Base-by-base conservation (phyloP, 2,113 vertebrate species). In the Periophthalmodon schlosseri region DNA sequence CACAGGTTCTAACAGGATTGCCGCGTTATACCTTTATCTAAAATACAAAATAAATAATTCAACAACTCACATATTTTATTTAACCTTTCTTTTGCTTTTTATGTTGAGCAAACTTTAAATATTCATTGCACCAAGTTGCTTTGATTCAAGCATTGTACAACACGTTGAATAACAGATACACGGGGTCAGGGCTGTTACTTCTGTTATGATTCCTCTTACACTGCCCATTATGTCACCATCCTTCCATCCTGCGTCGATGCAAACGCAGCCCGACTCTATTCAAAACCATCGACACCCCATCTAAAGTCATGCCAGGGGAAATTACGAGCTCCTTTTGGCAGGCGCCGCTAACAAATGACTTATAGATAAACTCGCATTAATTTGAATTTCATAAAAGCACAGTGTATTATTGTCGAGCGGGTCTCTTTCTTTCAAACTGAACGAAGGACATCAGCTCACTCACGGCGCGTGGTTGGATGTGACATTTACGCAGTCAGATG, bases 241-340 rank as follows among this genome's bases (percentile, higher is more conserved):
- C 68, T 52, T 72, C 39, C 63, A 36, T 72, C 76, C 75, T 84
- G 82, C 84, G 74, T 86, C 81, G 74, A 85, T 87, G 83, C 84
- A 89, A 89, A 87, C 84, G 64, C 15, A 50, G 54, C 75, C 75
- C 74, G 72, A 82, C 84, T 81, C 78, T 76, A 78, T 80, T 86
- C 71, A 75, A 70, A 72, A 68, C 65, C 83, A 81, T 89, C 78
- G 80, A 83, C 70, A 87, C 85, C 84, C 84, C 66, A 73, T 86
- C 73, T 86, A 83, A 89, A 87, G 79, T 79, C 83, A 68, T 72
- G 81, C 86, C 84, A 82, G 70, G 68, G 80, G 84, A 87, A 86
- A 89, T 86, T 80, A 89, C 65, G 76, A 79, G 75, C 78, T 75
- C 83, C 56, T 65, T 60, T 72, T 80, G 79, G 84, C 78, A 83